These are phyloP conservation scores for Aradus depressus DNA, from an alignment of 2,888 invertebrate genomes.

Conservation along the genomic window DNA sequence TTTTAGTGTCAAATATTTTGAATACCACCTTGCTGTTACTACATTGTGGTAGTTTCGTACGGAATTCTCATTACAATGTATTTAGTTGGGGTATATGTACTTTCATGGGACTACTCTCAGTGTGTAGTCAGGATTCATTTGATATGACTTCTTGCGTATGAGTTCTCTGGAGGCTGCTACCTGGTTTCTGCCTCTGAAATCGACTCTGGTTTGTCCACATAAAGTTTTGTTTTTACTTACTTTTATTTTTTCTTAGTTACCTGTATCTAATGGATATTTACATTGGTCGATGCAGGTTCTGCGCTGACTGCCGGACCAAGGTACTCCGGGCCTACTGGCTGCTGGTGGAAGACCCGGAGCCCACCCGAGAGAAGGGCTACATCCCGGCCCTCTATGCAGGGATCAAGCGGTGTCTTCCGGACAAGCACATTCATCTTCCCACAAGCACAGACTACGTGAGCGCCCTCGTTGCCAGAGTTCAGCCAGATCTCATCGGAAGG, in stretches of 20 bases:
- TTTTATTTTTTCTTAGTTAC: background rate
- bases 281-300: slow-evolving; percentile 47
- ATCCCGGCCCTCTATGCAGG: slow-evolving; percentile 76
- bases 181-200: too few species aligned
- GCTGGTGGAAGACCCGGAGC: slow-evolving; percentile 72
- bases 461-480: slow-evolving; percentile 75
- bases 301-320: slow-evolving; percentile 86
- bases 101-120: too few species aligned
- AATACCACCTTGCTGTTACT: too few species aligned
- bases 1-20: too few species aligned
- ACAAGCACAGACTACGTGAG: slow-evolving; percentile 81
- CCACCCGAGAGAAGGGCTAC: slow-evolving; percentile 78
- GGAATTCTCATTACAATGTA: too few species aligned
- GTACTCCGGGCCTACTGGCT: slow-evolving; percentile 76
- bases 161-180: too few species aligned
- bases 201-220: too few species aligned
- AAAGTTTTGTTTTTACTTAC: slow-evolving; percentile 3
- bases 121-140: too few species aligned
- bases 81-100: too few species aligned
- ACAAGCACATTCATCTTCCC: slow-evolving; percentile 79
- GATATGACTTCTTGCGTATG: too few species aligned
- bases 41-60: too few species aligned
- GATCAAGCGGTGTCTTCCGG: slow-evolving; percentile 72
- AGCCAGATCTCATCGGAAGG: slow-evolving; percentile 64
- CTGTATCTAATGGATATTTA: background rate